These are phyloP conservation scores for Rhombomys opimus DNA, from an alignment of 2,113 vertebrate genomes.

Conservation along the genomic window DNA sequence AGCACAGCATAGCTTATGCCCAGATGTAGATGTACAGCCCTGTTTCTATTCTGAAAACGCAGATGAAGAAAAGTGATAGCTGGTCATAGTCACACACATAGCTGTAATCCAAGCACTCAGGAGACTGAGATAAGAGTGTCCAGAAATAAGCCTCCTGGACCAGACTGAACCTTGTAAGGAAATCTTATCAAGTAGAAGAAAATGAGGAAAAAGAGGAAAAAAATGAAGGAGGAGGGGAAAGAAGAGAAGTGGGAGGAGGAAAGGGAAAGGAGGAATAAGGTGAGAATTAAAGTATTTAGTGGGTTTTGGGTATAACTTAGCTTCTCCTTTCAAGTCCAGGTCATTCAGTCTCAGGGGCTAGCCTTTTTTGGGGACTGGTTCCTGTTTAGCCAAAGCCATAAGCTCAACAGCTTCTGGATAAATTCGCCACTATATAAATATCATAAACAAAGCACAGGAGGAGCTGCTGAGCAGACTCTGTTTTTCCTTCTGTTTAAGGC, in stretches of 20 bases:
- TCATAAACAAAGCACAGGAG: background rate
- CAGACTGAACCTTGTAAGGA: background rate
- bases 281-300: background rate
- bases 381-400: background rate
- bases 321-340: background rate
- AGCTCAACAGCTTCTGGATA: background rate
- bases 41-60: background rate
- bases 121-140: background rate
- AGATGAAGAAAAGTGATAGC: background rate
- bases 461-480: background rate
- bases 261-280: background rate
- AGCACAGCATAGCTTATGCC: fast-evolving
- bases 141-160: background rate
- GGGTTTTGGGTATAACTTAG: background rate
- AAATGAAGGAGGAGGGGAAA: too few species aligned
- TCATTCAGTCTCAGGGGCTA: background rate
- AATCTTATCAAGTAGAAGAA: background rate
- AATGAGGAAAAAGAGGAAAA: too few species aligned
- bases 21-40: background rate
- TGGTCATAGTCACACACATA: too few species aligned
- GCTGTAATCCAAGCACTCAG: background rate
- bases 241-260: background rate
- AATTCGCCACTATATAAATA: background rate
- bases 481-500: background rate
- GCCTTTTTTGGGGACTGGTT: background rate